A percentile compares a stretch with the other conserved stretches of the same genome.
phyloP scores from a whole-genome alignment of 2,113 vertebrate species.

The Equus quagga region DNA sequence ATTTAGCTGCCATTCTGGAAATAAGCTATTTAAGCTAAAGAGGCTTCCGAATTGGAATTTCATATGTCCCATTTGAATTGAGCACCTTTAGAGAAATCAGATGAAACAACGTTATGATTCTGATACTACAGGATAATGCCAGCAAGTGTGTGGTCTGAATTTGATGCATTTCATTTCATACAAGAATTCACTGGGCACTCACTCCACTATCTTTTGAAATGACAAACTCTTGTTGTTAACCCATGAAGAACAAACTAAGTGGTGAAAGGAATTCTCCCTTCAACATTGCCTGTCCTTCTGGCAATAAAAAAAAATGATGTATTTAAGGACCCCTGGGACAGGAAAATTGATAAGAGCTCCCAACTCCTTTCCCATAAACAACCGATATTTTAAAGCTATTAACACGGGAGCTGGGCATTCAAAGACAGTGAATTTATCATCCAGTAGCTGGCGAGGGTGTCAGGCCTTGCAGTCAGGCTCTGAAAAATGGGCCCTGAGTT shows the following conservation, averaged over 20 bases:
- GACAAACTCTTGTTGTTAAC: neutral
- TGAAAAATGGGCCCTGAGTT: slow-evolving; percentile 76
- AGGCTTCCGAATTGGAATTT: slow-evolving; percentile 18
- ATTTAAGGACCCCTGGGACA: slow-evolving; percentile 38
- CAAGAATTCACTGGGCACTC: neutral
- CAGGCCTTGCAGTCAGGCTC: slow-evolving; percentile 47
- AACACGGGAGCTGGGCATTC: slow-evolving; percentile 59
- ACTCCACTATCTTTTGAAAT: slow-evolving; percentile 14
- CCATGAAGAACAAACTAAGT: neutral
- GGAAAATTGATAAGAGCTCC: slow-evolving; percentile 63
- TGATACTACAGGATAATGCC: neutral
- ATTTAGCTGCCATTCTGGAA: slow-evolving; percentile 16
- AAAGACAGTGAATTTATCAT: slow-evolving; percentile 76
- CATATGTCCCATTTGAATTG: neutral
- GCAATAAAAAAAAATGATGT: slow-evolving; percentile 44
- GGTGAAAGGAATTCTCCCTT: neutral
- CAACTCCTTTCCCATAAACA: slow-evolving; percentile 75
- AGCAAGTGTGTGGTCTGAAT: neutral
- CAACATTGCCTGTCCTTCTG: neutral
- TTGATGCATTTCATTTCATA: neutral
- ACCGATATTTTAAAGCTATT: slow-evolving; percentile 73
- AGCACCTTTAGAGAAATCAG: neutral
- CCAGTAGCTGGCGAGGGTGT: slow-evolving; percentile 27
- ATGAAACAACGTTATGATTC: neutral
- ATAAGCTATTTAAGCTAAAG: neutral